Conservation (phyloP, 2,113 vertebrate genomes). For the Rhinichthys klamathensis region DNA sequence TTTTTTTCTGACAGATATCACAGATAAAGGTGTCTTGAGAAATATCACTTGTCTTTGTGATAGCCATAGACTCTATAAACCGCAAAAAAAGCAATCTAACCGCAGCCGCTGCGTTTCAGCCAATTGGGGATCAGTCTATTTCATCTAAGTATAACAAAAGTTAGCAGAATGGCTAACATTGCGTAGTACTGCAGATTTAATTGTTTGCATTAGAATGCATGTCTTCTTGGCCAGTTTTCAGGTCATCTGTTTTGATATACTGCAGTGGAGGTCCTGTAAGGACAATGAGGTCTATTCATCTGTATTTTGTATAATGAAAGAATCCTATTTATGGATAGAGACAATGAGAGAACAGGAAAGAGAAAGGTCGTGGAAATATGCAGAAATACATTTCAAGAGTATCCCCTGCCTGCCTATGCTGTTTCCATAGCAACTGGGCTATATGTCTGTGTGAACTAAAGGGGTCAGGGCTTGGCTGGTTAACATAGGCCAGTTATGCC, state of each 20-base stretch:
- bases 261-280: neutral
- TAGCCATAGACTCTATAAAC: neutral
- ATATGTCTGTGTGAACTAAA: conserved; percentile 83
- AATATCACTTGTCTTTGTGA: conserved; percentile 7
- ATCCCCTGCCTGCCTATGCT: conserved; percentile 87
- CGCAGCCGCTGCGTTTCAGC: neutral
- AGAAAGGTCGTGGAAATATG: conserved; percentile 87
- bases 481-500: conserved; percentile 4
- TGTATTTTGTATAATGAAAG: neutral
- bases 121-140: neutral
- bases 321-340: neutral
- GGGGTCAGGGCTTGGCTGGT: conserved; percentile 44
- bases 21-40: conserved; percentile 15
- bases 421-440: conserved; percentile 95
- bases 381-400: conserved; percentile 91
- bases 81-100: neutral
- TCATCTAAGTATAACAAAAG: neutral
- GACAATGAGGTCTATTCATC: neutral
- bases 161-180: neutral
- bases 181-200: neutral
- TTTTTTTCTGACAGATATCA: conserved; percentile 13
- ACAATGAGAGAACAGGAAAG: conserved; percentile 29
- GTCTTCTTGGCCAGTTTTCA: neutral
- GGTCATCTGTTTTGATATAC: conserved; percentile 19
- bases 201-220: neutral